These are phyloP conservation scores for Osmoderma eremita DNA, from an alignment of 2,888 invertebrate genomes.

Conservation along the genomic window DNA sequence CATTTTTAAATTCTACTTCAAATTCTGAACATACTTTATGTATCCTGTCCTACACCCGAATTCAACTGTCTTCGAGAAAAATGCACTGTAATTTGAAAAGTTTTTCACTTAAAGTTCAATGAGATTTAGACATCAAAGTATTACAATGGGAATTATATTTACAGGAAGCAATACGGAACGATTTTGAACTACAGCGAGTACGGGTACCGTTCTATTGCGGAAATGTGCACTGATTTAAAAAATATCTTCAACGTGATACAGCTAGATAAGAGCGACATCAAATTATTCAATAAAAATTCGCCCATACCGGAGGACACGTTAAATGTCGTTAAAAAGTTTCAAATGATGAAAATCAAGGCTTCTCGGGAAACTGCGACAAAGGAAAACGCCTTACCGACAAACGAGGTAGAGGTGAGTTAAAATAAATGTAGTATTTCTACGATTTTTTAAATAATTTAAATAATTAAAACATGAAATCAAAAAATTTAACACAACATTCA, in stretches of 20 bases:
- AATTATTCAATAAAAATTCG: slow-evolving; percentile 56
- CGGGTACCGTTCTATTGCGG: slow-evolving; percentile 56
- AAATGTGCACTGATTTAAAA: slow-evolving; percentile 56
- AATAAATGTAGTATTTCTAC: too few relatives aligned
- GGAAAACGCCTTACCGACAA: slow-evolving; percentile 44
- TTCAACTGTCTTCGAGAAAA: too few relatives aligned
- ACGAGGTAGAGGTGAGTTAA: slow-evolving; percentile 40
- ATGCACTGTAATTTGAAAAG: too few relatives aligned
- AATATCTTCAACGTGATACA: slow-evolving; percentile 56
- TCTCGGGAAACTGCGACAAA: slow-evolving; percentile 15
- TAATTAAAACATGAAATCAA: too few relatives aligned
- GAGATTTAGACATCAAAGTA: too few relatives aligned
- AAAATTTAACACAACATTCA: too few relatives aligned
- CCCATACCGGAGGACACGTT: slow-evolving; percentile 49
- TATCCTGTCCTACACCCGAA: too few relatives aligned
- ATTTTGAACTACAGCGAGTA: slow-evolving; percentile 54
- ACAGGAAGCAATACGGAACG: slow-evolving; percentile 53
- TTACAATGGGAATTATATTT: too few relatives aligned
- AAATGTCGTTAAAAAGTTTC: slow-evolving; percentile 31
- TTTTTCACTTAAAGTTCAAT: too few relatives aligned
- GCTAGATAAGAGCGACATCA: slow-evolving; percentile 56
- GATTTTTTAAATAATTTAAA: slow-evolving; percentile 13
- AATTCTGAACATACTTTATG: too few relatives aligned
- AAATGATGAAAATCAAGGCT: slow-evolving; percentile 22
- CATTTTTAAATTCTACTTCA: too few relatives aligned